A percentile compares a stretch with the other conserved stretches of the same genome.
phyloP scores from a whole-genome alignment of 1,140 invertebrate genomes.

The Helicoverpa armigera region DNA sequence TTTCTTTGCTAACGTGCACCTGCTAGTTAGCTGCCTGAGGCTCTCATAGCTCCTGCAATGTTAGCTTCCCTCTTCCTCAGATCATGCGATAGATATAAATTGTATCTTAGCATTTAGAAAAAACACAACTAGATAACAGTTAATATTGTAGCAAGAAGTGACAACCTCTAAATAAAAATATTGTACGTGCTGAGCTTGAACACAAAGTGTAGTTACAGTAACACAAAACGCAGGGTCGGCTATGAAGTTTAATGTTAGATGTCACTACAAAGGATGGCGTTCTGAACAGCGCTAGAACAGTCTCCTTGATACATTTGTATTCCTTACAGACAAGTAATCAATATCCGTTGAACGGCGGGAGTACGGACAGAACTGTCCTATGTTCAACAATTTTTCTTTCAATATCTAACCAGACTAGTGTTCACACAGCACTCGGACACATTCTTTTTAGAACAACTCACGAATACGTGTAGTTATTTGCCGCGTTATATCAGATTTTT shows the following conservation, averaged over 20 bases:
- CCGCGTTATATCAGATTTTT: no score
- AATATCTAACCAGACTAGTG: slow-evolving; percentile 29
- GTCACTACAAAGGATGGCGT: slow-evolving; percentile 74
- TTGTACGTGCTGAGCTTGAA: slow-evolving; percentile 35
- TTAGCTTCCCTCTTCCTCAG: slow-evolving; percentile 64
- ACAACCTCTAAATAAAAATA: slow-evolving; percentile 23
- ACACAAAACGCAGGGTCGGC: slow-evolving; percentile 57
- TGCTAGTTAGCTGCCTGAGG: slow-evolving; percentile 81
- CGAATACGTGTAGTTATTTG: neutral
- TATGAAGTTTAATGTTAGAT: slow-evolving; percentile 81
- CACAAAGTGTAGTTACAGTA: slow-evolving; percentile 40
- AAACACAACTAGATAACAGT: neutral
- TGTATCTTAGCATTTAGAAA: slow-evolving; percentile 32
- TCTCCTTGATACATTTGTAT: slow-evolving; percentile 83
- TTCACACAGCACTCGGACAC: slow-evolving; percentile 2
- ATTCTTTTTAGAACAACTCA: neutral
- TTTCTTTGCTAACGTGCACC: slow-evolving; percentile 83
- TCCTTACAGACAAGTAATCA: slow-evolving; percentile 83
- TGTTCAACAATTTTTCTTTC: slow-evolving; percentile 69
- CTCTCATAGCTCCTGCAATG: slow-evolving; percentile 71
- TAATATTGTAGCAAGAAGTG: neutral
- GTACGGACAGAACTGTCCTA: slow-evolving; percentile 70
- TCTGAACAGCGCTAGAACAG: slow-evolving; percentile 67
- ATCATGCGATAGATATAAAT: slow-evolving; percentile 54
- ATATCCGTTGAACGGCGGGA: slow-evolving; percentile 75